Evolutionary conservation across 2,888 invertebrate species (phyloP), one percentile per base, ranked within the genome.

Genomic region (Coleophora flavipennella): DNA sequence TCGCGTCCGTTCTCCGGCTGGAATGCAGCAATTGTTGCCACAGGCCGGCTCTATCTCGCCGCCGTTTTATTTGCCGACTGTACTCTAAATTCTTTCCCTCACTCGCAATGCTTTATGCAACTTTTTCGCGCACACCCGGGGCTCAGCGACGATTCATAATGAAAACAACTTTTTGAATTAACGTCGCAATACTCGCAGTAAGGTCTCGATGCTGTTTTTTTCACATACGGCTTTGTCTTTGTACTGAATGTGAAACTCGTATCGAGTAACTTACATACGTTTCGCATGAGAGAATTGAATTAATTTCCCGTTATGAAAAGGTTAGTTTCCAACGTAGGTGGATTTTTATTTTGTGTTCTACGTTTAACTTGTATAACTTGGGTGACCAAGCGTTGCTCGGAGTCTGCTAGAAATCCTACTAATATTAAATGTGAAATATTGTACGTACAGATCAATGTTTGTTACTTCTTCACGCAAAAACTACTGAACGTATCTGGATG

Each of bases 131-230:
- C 60, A 62, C 61, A 57, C 61, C 56, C 63, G 67, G 58, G 64
- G 62, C 62, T 62, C 61, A 67, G 67, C 64, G 67, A 60, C 63
- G 67, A 64, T 69, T 51, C 56, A 59, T 72, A 79, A 80, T 79
- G 77, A 73, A 80, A 80, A 68, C 72, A 76, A 81, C 80, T 81
- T 81, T 83, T 74, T 80, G 72, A 81, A 81, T 79, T 76, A 78
- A 73, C 75, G 72, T 73, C 70, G 67, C 68, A 63, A 69, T 70
- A 67, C 68, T 73, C 70, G 67, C 68, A 63, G 69, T 70, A 67
- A 68, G 67, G 68, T 59, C 64, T 62, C 64, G 58, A 60, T 56
- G 53, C 52, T 55, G 55, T 50, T 64, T 72, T n/a, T 71, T 71
- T 67, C 57, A 55, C 57, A 66, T 67, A 67, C 54, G 59, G 60